Evolutionary conservation across 2,888 invertebrate genomes (phyloP), one percentile per base, ranked within the genome.

Genomic region (Erpobdella octoculata): DNA sequence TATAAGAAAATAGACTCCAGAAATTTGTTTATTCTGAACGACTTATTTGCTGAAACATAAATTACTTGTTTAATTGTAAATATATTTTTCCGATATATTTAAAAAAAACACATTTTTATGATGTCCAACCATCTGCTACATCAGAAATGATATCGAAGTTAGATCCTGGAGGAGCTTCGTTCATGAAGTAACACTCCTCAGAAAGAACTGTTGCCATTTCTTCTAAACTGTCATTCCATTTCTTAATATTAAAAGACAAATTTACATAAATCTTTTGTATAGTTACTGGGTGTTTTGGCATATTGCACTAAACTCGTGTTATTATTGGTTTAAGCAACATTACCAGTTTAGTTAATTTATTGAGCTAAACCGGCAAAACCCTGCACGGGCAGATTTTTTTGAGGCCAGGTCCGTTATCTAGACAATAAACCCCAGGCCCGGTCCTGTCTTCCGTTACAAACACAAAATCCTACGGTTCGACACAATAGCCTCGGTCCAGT

Each of bases 181-280:
- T 53, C 21, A 53, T 25, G 28, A 53, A 53, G 28, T 53, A 53
- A 8, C 53, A 53, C 28, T 53, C 53, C 8, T 53, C 21, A 53
- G 53, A 53, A 53, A 53, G 21, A 53, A 53, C 21, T 25, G 53
- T n/a, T n/a, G 53, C 53, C 53, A 25, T 53, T 53, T 53, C 53
- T 15, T 53, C 53, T 15, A 53, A 53, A 53, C 21, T 53, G 8
- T 6, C 28, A 28, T 53, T 53, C 53, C 53, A 53, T 28, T 53
- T 53, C 53, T 53, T 6, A n/a, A n/a, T n/a, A n/a, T n/a, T 53
- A 53, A 9, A 28, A 9, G 28, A 25, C 28, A 53, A 53, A 8
- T 9, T 53, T 18, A 12, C n/a, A 53, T 53, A 8, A 53, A 53
- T 53, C 21, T 53, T 53, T 53, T n/a, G n/a, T n/a, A n/a, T n/a